A percentile compares a stretch with the other conserved stretches of the same genome.
Evolutionary conservation across 2,113 vertebrate species (phyloP).

Genomic region (Gavialis gangeticus): DNA sequence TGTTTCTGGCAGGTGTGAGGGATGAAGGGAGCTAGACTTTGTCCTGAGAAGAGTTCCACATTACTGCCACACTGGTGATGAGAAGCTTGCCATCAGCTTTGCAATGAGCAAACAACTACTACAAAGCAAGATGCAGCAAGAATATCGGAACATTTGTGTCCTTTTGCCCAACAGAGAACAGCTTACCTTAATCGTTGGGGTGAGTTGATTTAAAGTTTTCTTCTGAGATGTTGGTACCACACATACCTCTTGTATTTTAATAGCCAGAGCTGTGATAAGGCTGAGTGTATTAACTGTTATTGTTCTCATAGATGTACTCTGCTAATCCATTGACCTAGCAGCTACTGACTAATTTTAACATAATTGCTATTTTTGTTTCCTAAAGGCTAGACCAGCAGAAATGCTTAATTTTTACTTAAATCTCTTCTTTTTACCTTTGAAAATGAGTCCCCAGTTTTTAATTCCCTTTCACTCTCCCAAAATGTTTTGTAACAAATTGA

Average conservation of each 20-base stretch:
- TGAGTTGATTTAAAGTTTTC: constrained; percentile 50
- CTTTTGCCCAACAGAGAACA: constrained; percentile 88
- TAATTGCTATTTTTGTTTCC: not conserved
- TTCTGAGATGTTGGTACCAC: not conserved
- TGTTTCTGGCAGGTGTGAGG: constrained; percentile 44
- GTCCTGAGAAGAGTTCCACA: not conserved
- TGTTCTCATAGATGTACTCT: constrained; percentile 20
- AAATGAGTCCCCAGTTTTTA: not conserved
- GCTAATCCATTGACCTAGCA: not conserved
- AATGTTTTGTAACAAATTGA: not conserved
- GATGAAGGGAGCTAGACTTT: constrained; percentile 42
- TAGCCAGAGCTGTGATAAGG: accelerated
- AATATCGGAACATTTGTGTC: constrained; percentile 84
- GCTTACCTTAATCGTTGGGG: constrained; percentile 84
- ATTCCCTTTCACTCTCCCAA: not conserved
- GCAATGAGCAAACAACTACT: constrained; percentile 63
- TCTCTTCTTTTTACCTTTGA: not conserved
- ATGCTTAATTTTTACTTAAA: not conserved
- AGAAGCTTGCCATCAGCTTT: constrained; percentile 54
- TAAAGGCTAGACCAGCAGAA: not conserved
- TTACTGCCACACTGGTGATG: not conserved
- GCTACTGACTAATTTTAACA: constrained; percentile 43
- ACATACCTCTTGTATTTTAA: not conserved
- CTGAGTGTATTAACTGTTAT: not conserved
- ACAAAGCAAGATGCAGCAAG: constrained; percentile 55